Conservation (phyloP, 2,888 invertebrate genomes). For the Glyphotaelius pellucidus region DNA sequence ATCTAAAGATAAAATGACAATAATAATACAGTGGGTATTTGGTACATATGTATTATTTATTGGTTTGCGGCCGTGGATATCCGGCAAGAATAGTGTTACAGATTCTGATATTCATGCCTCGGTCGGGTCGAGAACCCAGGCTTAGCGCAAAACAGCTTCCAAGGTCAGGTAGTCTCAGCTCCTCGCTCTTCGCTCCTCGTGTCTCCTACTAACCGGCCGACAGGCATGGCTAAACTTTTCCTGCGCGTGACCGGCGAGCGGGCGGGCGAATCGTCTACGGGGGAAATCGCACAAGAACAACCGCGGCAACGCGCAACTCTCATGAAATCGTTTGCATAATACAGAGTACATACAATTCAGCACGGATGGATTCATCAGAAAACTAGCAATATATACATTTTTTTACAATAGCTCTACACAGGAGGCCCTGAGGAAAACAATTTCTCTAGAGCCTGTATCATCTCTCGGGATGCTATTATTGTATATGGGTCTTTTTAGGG, state of each 20-base stretch:
- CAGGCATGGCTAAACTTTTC: conserved; percentile 19
- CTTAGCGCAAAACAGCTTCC: conserved; percentile 3
- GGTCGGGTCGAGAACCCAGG: conserved; percentile 32
- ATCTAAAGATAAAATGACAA: not conserved
- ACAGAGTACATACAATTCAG: not conserved
- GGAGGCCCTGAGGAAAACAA: no score
- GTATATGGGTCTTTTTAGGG: no score
- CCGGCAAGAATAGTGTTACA: conserved; percentile 31
- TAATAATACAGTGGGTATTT: not conserved
- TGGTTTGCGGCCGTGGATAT: conserved; percentile 18
- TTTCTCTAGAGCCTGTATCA: no score
- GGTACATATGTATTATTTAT: not conserved
- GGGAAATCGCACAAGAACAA: not conserved
- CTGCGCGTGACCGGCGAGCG: not conserved
- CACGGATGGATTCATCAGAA: not conserved
- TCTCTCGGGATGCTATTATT: no score
- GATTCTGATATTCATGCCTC: conserved; percentile 8
- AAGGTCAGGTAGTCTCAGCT: conserved; percentile 2
- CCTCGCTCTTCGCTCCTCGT: conserved; percentile 10
- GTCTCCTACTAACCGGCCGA: not conserved
- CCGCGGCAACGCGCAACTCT: not conserved
- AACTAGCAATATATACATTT: not conserved
- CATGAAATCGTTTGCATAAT: not conserved
- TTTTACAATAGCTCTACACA: no score
- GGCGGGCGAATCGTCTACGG: not conserved